These are phyloP conservation scores for Litocranius walleri DNA, from an alignment of 2,113 vertebrate genomes.

Conservation along the genomic window DNA sequence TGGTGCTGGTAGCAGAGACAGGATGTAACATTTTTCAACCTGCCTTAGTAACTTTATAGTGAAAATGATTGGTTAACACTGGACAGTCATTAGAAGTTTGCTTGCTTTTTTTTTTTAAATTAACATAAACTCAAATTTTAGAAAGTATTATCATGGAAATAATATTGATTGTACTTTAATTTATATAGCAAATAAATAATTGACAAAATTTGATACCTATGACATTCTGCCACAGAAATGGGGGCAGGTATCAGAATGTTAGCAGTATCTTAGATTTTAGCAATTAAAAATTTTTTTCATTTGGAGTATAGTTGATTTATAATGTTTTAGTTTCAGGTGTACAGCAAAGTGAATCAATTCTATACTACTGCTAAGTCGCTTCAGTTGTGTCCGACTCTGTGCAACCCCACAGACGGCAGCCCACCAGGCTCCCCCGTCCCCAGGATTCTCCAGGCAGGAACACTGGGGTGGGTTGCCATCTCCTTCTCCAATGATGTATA, in stretches of 20 bases:
- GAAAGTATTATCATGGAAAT: not conserved
- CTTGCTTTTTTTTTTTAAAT: not conserved
- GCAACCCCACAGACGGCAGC: too few species aligned
- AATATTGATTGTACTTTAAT: not conserved
- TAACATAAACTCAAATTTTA: not conserved
- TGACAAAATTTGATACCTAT: not conserved
- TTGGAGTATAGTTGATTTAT: not conserved
- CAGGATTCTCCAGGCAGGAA: too few species aligned
- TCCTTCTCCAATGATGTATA: too few species aligned
- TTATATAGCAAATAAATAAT: not conserved
- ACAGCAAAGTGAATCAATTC: not conserved
- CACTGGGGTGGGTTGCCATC: too few species aligned
- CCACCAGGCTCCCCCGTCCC: too few species aligned
- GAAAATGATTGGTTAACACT: not conserved
- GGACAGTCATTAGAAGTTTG: not conserved
- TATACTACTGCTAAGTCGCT: too few species aligned
- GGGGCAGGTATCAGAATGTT: not conserved
- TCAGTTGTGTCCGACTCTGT: too few species aligned
- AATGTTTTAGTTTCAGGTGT: not conserved
- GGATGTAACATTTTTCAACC: not conserved
- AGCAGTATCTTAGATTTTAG: not conserved
- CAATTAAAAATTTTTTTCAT: not conserved
- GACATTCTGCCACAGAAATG: not conserved
- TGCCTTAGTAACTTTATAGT: not conserved
- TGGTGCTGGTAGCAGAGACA: accelerated